Percentiles rank a stretch among this genome's conserved stretches.
Evolutionary conservation across 1,140 invertebrate species (phyloP).

Genomic region (Riptortus pedestris): DNA sequence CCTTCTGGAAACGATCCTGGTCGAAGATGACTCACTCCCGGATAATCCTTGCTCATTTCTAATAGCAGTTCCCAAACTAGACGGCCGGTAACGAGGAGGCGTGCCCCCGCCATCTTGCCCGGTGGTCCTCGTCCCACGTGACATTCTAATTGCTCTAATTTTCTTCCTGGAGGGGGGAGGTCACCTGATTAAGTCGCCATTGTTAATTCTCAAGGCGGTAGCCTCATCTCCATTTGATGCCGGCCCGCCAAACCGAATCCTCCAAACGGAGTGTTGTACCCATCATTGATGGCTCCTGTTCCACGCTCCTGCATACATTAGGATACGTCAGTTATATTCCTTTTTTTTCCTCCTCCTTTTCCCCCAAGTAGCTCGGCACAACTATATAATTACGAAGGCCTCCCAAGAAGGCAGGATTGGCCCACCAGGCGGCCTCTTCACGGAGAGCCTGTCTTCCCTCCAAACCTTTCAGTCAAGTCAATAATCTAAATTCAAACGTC

Average conservation of each 20-base stretch:
- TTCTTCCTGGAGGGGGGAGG: neutral
- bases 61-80: too few relatives aligned
- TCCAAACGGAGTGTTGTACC: neutral
- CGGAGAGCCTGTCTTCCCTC: neutral
- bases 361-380: neutral
- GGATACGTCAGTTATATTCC: neutral
- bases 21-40: too few relatives aligned
- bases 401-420: neutral
- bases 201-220: too few relatives aligned
- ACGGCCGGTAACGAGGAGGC: too few relatives aligned
- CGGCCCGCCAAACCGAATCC: neutral
- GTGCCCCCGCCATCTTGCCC: conserved; percentile 6
- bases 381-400: neutral
- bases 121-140: conserved; percentile 6
- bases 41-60: too few relatives aligned
- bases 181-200: neutral
- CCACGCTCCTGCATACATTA: neutral
- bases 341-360: neutral
- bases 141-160: neutral
- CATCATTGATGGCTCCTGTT: neutral
- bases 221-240: neutral
- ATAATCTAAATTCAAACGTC: too few relatives aligned
- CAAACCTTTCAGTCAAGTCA: neutral
- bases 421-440: neutral
- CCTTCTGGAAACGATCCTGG: too few relatives aligned